Percentiles rank a stretch among this genome's conserved stretches.
These are phyloP conservation scores for Coleophora deauratella DNA, from an alignment of 2,888 invertebrate genomes.

Conservation along the genomic window DNA sequence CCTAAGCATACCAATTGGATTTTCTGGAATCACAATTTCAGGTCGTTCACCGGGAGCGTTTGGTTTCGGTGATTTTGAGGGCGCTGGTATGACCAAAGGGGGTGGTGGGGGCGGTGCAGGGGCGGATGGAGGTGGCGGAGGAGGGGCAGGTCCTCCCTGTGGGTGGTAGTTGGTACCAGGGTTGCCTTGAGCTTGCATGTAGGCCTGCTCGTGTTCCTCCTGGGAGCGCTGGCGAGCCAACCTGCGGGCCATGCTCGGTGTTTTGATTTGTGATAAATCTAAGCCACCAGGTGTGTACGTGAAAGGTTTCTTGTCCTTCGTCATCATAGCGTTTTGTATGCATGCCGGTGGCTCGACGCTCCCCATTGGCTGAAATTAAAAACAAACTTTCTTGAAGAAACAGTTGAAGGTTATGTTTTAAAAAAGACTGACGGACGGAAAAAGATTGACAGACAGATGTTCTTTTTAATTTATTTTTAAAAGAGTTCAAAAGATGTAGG, in stretches of 20 bases:
- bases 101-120: slow-evolving; percentile 76
- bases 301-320: slow-evolving; percentile 96
- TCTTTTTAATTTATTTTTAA: too few relatives aligned
- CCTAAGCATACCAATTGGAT: slow-evolving; percentile 80
- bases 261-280: slow-evolving; percentile 91
- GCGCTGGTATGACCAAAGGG: slow-evolving; percentile 69
- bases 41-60: slow-evolving; percentile 76
- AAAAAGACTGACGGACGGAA: too few relatives aligned
- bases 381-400: slow-evolving; percentile 1
- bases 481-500: too few relatives aligned
- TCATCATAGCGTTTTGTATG: slow-evolving; percentile 95
- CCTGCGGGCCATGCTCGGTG: slow-evolving; percentile 91
- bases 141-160: slow-evolving; percentile 52
- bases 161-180: slow-evolving; percentile 36
- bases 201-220: slow-evolving; percentile 70
- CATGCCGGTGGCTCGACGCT: slow-evolving; percentile 85
- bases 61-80: slow-evolving; percentile 67
- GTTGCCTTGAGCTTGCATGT: slow-evolving; percentile 31
- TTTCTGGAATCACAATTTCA: slow-evolving; percentile 83
- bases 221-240: slow-evolving; percentile 77
- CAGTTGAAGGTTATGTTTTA: slow-evolving; percentile 1
- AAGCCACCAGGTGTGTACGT: slow-evolving; percentile 97
- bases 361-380: slow-evolving; percentile 58
- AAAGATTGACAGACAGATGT: too few relatives aligned
- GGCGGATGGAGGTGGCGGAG: slow-evolving; percentile 59